Percentiles rank a stretch among this genome's conserved stretches.
These are phyloP conservation scores for Oreotragus oreotragus DNA, from an alignment of 2,113 vertebrate genomes.

Conservation along the genomic window DNA sequence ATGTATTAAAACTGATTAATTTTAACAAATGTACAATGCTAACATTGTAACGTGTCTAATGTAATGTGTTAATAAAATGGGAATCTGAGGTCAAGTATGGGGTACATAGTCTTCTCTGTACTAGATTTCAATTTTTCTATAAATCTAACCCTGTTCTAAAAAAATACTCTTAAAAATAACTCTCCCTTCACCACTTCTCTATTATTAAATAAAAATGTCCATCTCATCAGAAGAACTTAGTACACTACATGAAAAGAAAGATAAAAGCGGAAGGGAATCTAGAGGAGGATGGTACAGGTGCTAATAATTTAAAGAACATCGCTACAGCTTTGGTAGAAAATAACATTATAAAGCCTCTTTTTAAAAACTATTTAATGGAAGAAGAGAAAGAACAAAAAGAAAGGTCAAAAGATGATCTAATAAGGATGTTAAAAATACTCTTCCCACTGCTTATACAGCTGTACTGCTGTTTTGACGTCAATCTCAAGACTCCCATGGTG, in stretches of 20 bases:
- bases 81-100: neutral
- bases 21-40: neutral
- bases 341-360: neutral
- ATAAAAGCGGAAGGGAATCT: neutral
- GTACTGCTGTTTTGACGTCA: conserved; percentile 44
- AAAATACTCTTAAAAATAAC: neutral
- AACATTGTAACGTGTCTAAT: neutral
- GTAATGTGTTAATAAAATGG: neutral
- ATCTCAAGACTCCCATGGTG: conserved; percentile 55
- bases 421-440: conserved; percentile 49
- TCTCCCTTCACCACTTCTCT: neutral
- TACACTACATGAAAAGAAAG: neutral
- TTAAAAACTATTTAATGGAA: neutral
- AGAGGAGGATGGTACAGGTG: neutral
- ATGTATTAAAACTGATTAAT: neutral
- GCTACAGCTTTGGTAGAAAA: neutral
- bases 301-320: neutral
- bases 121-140: neutral
- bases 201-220: neutral
- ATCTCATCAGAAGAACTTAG: neutral
- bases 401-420: conserved; percentile 39
- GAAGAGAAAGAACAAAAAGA: neutral
- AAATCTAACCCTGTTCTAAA: conserved; percentile 3
- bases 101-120: neutral
- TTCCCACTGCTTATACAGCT: conserved; percentile 56